Base-by-base conservation (phyloP, 1,140 invertebrate genomes). In the Drosophila sucinea region DNA sequence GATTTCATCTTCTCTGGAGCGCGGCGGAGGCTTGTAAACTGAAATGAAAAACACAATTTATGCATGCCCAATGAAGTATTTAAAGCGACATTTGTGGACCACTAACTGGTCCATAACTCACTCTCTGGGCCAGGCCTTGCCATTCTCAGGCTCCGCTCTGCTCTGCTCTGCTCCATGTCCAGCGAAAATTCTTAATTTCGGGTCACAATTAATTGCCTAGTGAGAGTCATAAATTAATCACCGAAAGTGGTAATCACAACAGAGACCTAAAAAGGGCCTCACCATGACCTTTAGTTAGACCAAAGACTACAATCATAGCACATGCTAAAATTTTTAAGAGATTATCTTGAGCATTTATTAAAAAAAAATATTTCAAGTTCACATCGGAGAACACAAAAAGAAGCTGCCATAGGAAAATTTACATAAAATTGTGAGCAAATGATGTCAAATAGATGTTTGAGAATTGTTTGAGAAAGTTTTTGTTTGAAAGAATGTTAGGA, bases 141-240 rank as follows among this genome's bases (percentile, higher is more conserved):
- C 70, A 71, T 51, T 51, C 44, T 51, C 44, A 51, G 23, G 44
- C 44, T 51, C 44, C 7, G 44, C 44, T 27, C 23, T 10, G 23
- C 35, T 2, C 35, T 38, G 35, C 10, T 10, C 32, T 33, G 32
- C 0, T 6, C 4, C 41, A 44, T 44, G 66, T 71, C 67, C 78
- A 76, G 77, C 73, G 72, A 70, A 85, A 72, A 79, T 63, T 70
- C 75, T 85, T 81, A 78, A 90, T 90, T 90, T 58, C 82, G 81
- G 82, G 82, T 81, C 86, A 90, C 71, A 90, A 90, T 90, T 86
- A 90, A 90, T 90, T 90, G 87, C 74, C 72, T 78, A 76, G 58
- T 65, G 77, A 83, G 82, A 72, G 68, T 71, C 73, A 90, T 90
- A 90, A 90, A 90, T 90, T 73, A 67, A 68, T 70, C 47, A 63